Conservation (phyloP, 2,888 invertebrate genomes). For the Watsonalla binaria region DNA sequence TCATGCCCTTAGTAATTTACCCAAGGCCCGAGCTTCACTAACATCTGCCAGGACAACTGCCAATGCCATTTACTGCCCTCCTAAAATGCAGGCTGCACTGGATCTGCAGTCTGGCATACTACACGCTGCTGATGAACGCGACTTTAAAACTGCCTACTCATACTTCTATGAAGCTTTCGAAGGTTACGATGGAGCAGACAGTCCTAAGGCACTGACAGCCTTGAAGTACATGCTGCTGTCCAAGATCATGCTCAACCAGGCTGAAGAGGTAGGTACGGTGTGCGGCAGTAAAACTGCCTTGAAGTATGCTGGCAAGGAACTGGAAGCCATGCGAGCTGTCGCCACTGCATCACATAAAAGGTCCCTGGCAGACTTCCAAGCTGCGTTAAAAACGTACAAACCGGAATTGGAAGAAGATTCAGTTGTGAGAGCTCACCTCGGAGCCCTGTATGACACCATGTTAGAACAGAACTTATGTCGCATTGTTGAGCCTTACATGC, state of each 20-base stretch:
- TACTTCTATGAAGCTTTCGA: slow-evolving; percentile 99
- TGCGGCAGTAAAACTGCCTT: slow-evolving; percentile 98
- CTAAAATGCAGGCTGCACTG: slow-evolving; percentile 97
- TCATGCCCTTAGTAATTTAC: slow-evolving; percentile 97
- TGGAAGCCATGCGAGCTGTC: slow-evolving; percentile 98
- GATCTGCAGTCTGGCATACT: slow-evolving; percentile 98
- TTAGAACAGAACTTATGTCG: slow-evolving; percentile 99
- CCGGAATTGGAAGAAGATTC: slow-evolving; percentile 96
- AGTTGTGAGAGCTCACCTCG: slow-evolving; percentile 97
- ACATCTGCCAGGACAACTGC: slow-evolving; percentile 99
- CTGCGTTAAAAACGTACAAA: slow-evolving; percentile 90
- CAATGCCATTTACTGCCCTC: slow-evolving; percentile 99
- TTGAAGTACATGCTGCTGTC: slow-evolving; percentile 99
- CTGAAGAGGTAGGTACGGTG: slow-evolving; percentile 97
- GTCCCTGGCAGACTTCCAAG: slow-evolving; percentile 97
- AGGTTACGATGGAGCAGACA: slow-evolving; percentile 97
- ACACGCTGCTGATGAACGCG: slow-evolving; percentile 99
- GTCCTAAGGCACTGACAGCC: slow-evolving; percentile 94
- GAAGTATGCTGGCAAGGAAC: slow-evolving; percentile 96
- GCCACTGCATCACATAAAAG: slow-evolving; percentile 97
- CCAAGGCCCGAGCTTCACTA: slow-evolving; percentile 96
- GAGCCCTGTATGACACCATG: slow-evolving; percentile 98
- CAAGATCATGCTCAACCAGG: slow-evolving; percentile 98
- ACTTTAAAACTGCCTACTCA: slow-evolving; percentile 99
- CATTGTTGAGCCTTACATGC: slow-evolving; percentile 98